Evolutionary conservation across 2,113 vertebrate genomes (phyloP).

Genomic region (Paracanthobrama guichenoti): DNA sequence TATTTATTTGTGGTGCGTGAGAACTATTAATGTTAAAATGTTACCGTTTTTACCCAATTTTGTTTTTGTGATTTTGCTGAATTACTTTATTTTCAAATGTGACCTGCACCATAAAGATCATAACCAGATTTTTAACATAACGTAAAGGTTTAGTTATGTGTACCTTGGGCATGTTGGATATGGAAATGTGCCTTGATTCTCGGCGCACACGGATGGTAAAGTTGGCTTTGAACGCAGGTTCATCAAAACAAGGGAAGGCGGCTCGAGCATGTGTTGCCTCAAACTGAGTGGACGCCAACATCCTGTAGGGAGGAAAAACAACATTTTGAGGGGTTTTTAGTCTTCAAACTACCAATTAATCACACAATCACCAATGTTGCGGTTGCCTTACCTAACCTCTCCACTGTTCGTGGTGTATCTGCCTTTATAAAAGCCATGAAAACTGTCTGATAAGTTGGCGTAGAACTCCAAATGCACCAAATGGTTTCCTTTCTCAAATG

Average conservation of each 20-base stretch:
- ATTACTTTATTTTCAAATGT: not conserved
- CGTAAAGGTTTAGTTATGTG: not conserved
- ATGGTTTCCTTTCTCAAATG: conserved; percentile 72
- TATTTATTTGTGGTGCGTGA: not conserved
- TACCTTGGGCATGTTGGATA: conserved; percentile 89
- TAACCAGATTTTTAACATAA: not conserved
- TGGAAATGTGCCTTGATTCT: conserved; percentile 77
- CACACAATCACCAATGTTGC: not conserved
- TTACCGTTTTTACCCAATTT: not conserved
- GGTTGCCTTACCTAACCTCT: conserved; percentile 78
- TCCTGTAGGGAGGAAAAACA: conserved; percentile 63
- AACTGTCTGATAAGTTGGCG: conserved; percentile 82
- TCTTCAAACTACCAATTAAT: not conserved
- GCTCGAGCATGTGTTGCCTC: conserved; percentile 85
- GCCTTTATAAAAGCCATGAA: conserved; percentile 89
- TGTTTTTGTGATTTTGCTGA: not conserved
- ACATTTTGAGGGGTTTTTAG: not conserved
- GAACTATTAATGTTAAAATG: not conserved
- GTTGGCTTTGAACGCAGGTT: conserved; percentile 88
- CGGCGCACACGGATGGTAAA: conserved; percentile 82
- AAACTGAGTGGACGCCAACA: conserved; percentile 87
- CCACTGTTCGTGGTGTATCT: conserved; percentile 82
- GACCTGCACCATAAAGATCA: not conserved
- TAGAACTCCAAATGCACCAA: conserved; percentile 76
- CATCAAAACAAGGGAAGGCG: conserved; percentile 92